Base-by-base conservation (phyloP, 92 coral and sea anemone species). In the Parazoanthus darwini region DNA sequence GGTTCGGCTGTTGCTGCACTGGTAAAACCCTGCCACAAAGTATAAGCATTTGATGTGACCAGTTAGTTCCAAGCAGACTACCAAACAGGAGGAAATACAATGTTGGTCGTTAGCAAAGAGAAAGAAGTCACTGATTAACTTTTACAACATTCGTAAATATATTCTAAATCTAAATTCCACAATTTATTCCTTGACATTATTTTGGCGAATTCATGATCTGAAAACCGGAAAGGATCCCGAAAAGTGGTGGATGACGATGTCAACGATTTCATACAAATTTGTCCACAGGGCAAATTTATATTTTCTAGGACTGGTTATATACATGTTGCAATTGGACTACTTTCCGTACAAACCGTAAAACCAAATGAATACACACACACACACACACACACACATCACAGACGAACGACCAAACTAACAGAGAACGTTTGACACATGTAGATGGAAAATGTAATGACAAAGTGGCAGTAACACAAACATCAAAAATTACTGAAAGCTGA, bases 1-100 rank as follows among this genome's bases (percentile, higher is more conserved):
- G 97, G 89, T 78, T 91, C 98, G 82, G 95, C 92, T 4, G 99
- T 97, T 29, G 95, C 91, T 66, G 94, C 87, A 83, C 93, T 95
- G 37, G 98, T 95, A 48, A 97, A 90, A 88, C 99, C 99, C 99
- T 97, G 50, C 39, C 82, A 90, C 51, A 74, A 70, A 15, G 26
- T 50, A 10, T 6, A 58, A 16, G 37, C 33, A 54, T 29, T 10
- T 48, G 23, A 33, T 37, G 9, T 37, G 10, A 37, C 25, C 23
- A 7, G 10, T 29, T 46, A 33, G 54, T 70, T 51, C 51, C 36
- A 59, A 18, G n/a, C 74, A 29, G 68, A 48, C 67, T 25, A 11
- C 18, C 35, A 29, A 79, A 50, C 67, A 25, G 33, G 15, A 1
- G 10, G 59, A 54, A 51, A 54, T 54, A 54, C 59, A 7, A 51